Percentiles rank a stretch among this genome's conserved stretches.
phyloP scores from a whole-genome alignment of 2,113 vertebrate species.

The Gasterosteus aculeatus region DNA sequence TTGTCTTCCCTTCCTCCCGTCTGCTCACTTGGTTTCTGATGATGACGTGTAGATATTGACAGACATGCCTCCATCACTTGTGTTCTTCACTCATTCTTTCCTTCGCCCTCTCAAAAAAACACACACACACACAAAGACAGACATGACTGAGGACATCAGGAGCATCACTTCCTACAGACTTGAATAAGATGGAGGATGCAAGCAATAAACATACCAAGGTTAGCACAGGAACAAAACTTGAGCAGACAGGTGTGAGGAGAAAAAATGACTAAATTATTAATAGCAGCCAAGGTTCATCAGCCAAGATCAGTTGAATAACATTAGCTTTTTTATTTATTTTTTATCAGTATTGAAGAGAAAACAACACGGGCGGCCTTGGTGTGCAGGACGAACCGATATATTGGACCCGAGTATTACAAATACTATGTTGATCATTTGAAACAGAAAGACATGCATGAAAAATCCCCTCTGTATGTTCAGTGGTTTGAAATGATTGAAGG shows the following conservation, averaged over 20 bases:
- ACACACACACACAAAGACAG: slow-evolving; percentile 25
- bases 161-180: slow-evolving; percentile 52
- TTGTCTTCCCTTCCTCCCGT: slow-evolving; percentile 54
- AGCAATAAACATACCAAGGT: slow-evolving; percentile 62
- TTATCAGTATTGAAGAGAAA: neutral
- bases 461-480: neutral
- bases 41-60: slow-evolving; percentile 67
- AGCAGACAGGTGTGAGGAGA: slow-evolving; percentile 31
- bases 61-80: slow-evolving; percentile 49
- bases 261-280: neutral
- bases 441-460: neutral
- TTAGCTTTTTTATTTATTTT: neutral
- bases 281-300: neutral
- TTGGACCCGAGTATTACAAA: neutral
- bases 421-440: neutral
- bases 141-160: slow-evolving; percentile 50
- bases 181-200: too few species aligned
- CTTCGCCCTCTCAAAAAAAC: neutral
- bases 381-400: neutral
- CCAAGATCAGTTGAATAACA: neutral
- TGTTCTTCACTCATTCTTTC: slow-evolving; percentile 30
- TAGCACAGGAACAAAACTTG: slow-evolving; percentile 38
- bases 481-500: neutral
- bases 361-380: neutral
- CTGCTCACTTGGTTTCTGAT: slow-evolving; percentile 59